Base-by-base conservation (phyloP, 2,797 vertebrate species). In the Hapalemur alaotrensis region DNA sequence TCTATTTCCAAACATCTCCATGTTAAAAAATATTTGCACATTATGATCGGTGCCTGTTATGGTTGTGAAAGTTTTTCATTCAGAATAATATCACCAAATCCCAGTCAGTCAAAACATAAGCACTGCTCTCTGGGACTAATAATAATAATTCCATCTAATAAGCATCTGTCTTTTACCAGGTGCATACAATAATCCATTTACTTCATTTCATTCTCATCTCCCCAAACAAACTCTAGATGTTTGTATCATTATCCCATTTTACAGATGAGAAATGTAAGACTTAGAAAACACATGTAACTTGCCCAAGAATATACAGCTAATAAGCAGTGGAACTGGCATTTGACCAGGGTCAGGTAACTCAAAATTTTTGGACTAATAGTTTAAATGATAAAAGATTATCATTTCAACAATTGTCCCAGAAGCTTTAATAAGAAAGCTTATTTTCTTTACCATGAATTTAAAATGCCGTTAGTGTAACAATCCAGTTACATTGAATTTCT, bases 1-100 rank as follows among this genome's bases (percentile, higher is more conserved):
- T 96, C 41, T 10, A 89, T 92, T 94, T 94, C 86, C 86, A 86
- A 89, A 87, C 50, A 96, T 75, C 38, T 78, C 11, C 32, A 78
- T 75, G 28, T 75, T 91, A 81, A 94, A 95, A 93, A 93, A 80
- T 89, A 96, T 67, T 95, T 75, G 4, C 89, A 35, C 10, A 20
- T 85, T 81, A 72, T 84, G n/a, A 95, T 48, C 22, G 5, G 22
- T 59, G 38, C 18, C 52, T 38, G 82, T 88, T 65, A 22, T 79
- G 46, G 28, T 70, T 69, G n/a, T 82, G n/a, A 93, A 25, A 91
- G 38, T 85, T 97, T 96, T 89, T 23, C 85, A 32, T 67, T 93
- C 23, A 85, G 63, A 94, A 57, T 91, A 75, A 52, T 93, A 91
- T 93, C 59, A 87, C 67, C 63, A 92, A 90, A 92, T 61, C 32